These are phyloP conservation scores for Propithecus perrieri DNA, from an alignment of 2,797 vertebrate species.

Conservation along the genomic window DNA sequence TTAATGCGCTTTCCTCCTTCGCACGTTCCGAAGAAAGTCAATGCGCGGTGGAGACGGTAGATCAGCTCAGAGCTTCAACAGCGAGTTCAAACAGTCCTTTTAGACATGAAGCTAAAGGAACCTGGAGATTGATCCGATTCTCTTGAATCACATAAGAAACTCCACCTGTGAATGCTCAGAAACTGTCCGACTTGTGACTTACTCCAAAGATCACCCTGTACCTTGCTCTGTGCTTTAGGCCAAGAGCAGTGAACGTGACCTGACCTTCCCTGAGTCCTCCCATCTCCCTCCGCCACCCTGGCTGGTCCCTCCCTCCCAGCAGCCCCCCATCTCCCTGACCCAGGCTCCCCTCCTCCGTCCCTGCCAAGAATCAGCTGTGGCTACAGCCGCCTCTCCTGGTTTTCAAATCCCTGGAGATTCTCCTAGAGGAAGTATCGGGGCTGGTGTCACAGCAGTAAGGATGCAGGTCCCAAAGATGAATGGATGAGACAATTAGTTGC, in stretches of 20 bases:
- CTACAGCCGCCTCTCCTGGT: not conserved
- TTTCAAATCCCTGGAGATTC: not conserved
- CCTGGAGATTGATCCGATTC: fast-evolving
- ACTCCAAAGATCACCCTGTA: not conserved
- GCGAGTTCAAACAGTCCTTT: not conserved
- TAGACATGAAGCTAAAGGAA: not conserved
- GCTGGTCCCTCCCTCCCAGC: not conserved
- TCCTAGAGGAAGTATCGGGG: not conserved
- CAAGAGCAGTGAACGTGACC: not conserved
- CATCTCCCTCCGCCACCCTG: not conserved
- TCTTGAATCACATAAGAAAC: not conserved
- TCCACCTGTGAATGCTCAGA: fast-evolving
- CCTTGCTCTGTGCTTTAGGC: not conserved
- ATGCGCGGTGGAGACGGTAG: fast-evolving
- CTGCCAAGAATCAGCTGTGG: not conserved
- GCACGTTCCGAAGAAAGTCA: not conserved
- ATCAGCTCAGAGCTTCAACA: not conserved
- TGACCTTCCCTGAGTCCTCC: not conserved
- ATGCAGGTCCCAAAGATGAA: not conserved
- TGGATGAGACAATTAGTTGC: fast-evolving
- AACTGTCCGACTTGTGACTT: not conserved
- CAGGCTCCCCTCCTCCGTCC: not conserved
- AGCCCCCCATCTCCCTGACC: not conserved
- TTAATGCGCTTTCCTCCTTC: not conserved
- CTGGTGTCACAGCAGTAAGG: not conserved